Percentiles rank a stretch among this genome's conserved stretches.
Conservation (phyloP, 1,140 invertebrate genomes). For the Drosophila cardini region DNA sequence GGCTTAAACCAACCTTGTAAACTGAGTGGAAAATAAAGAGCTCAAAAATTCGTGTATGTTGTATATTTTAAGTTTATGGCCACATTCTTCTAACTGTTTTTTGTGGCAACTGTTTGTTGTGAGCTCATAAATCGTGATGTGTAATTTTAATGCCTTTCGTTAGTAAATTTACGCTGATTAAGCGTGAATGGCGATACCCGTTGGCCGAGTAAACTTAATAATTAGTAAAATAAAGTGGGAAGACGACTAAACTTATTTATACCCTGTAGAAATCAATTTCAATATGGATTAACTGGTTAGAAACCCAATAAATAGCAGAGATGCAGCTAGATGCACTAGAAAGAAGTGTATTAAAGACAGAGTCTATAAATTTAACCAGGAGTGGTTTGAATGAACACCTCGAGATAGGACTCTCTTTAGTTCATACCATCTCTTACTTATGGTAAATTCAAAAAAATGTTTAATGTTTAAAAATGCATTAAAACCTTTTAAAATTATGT, state of each 20-base stretch:
- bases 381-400: too few species aligned
- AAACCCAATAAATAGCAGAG: too few species aligned
- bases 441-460: too few species aligned
- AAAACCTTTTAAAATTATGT: too few species aligned
- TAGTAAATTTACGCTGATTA: slow-evolving; percentile 46
- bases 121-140: slow-evolving; percentile 49
- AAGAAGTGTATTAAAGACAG: too few species aligned
- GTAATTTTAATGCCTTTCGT: slow-evolving; percentile 47
- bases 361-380: too few species aligned
- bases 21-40: slow-evolving; percentile 29
- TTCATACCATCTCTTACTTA: too few species aligned
- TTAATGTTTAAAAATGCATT: too few species aligned
- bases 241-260: not conserved
- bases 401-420: too few species aligned
- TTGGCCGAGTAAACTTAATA: slow-evolving; percentile 33
- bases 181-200: slow-evolving; percentile 21
- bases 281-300: not conserved
- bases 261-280: not conserved
- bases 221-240: too few species aligned
- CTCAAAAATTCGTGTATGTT: slow-evolving; percentile 31
- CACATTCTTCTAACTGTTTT: slow-evolving; percentile 42
- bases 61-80: slow-evolving; percentile 48
- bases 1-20: slow-evolving; percentile 17
- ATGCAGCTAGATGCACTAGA: too few species aligned
- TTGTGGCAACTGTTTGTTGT: slow-evolving; percentile 16